Evolutionary conservation across 1,140 invertebrate genomes (phyloP), one percentile per base, ranked within the genome.

Genomic region (Delia radicum): DNA sequence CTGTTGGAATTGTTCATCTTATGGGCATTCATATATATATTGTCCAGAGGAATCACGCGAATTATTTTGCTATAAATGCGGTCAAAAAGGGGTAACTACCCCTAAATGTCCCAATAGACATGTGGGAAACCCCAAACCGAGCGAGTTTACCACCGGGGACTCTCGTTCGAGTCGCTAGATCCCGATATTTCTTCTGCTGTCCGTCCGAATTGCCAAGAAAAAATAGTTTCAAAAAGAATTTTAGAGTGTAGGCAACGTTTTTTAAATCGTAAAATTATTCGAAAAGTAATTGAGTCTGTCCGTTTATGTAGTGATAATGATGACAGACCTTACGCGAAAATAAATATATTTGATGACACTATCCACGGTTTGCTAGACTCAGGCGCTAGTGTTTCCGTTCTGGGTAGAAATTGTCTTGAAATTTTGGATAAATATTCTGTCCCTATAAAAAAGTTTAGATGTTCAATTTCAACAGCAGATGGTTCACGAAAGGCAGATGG

Each of bases 301-400:
- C 24, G 24, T 63, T 15, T 63, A 26, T 63, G 61, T 26, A 27
- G 24, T 26, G 13, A 26, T 27, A 3, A 3, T 27, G 61, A 63
- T 63, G 61, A 63, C 15, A 63, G 61, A 28, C 61, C 61, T 63
- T 63, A 27, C 27, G 61, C 61, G 27, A 63, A 28, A 63, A 63
- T 63, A 12, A 27, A 27, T 21, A 63, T 63, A 63, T 27, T 63
- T 3, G 13, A 63, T 63, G 61, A 28, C 26, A 63, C 61, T 26
- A 15, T 63, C 13, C 27, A 27, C 61, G 61, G 61, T 12, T 63
- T 63, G 24, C 26, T 63, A 15, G 61, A 62, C 26, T 62, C 61
- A 26, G 61, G 61, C 24, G 61, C 61, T 26, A 62, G 61, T 27
- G 24, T 62, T 12, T 62, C 24, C 12, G 61, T 62, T 15, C 24